These are phyloP conservation scores for Sebastiscus tertius DNA, from an alignment of 2,797 vertebrate genomes.

Conservation along the genomic window DNA sequence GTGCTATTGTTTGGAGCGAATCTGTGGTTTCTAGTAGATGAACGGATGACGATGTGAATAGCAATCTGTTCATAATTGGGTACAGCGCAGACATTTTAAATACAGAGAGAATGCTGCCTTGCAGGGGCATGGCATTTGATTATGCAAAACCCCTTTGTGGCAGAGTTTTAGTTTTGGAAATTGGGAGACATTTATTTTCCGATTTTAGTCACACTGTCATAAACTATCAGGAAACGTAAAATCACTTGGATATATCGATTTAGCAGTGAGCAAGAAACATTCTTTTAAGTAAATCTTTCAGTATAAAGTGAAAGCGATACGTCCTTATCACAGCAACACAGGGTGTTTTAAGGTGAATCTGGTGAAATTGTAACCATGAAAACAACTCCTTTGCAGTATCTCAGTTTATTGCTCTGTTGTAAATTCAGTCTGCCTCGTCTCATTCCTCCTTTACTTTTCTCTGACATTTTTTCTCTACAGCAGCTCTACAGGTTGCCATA, in stretches of 20 bases:
- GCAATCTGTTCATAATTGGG: not conserved
- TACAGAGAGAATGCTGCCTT: not conserved
- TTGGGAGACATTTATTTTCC: not conserved
- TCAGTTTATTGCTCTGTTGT: not conserved
- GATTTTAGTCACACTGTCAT: not conserved
- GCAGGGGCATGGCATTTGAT: not conserved
- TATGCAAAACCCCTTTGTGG: not conserved
- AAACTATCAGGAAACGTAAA: not conserved
- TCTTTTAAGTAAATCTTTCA: not conserved
- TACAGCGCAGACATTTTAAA: not conserved
- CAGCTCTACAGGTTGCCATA: not conserved
- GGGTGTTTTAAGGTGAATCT: not conserved
- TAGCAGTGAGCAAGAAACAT: not conserved
- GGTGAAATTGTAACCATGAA: not conserved
- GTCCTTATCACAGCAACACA: not conserved
- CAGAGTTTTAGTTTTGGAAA: no score
- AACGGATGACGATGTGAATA: not conserved
- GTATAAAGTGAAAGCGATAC: not conserved
- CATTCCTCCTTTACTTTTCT: constrained; percentile 3
- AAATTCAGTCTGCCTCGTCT: not conserved
- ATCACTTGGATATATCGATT: not conserved
- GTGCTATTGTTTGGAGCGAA: not conserved
- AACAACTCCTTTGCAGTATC: not conserved
- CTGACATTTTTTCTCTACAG: constrained; percentile 1
- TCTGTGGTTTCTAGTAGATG: not conserved